These are phyloP conservation scores for Phania funesta DNA, from an alignment of 2,888 invertebrate genomes.

Conservation along the genomic window DNA sequence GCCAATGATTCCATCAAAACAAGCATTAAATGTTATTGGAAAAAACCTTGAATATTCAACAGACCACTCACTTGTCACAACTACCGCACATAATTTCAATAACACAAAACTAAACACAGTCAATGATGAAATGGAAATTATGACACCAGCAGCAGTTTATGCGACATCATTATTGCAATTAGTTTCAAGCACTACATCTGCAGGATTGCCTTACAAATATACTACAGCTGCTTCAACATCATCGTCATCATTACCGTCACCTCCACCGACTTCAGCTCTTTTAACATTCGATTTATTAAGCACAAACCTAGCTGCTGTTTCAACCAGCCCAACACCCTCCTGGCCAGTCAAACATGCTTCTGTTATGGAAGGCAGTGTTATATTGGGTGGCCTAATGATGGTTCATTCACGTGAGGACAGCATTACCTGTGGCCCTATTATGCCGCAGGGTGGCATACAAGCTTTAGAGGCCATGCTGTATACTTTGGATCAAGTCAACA, in stretches of 20 bases:
- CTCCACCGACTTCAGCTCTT: not conserved
- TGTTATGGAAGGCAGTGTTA: constrained; percentile 92
- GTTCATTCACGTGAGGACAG: constrained; percentile 94
- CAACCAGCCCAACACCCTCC: constrained; percentile 59
- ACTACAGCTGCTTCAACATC: not conserved
- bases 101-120: constrained; percentile 28
- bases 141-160: too few relatives aligned
- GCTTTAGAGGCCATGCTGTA: constrained; percentile 96
- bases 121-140: not conserved
- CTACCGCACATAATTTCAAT: constrained; percentile 18
- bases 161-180: constrained; percentile 18
- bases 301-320: constrained; percentile 35
- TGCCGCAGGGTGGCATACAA: constrained; percentile 95
- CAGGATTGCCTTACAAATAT: not conserved
- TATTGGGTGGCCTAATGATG: constrained; percentile 96
- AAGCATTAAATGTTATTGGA: not conserved
- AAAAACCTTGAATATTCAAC: not conserved
- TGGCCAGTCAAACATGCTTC: constrained; percentile 95
- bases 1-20: not conserved
- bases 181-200: not conserved
- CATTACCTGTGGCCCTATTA: constrained; percentile 93
- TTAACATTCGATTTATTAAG: too few relatives aligned
- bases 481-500: constrained; percentile 91
- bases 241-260: not conserved
- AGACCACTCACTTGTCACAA: not conserved